Percentiles rank a stretch among this genome's conserved stretches.
Conservation (phyloP, 2,888 invertebrate genomes). For the Oegoconia quadripuncta region DNA sequence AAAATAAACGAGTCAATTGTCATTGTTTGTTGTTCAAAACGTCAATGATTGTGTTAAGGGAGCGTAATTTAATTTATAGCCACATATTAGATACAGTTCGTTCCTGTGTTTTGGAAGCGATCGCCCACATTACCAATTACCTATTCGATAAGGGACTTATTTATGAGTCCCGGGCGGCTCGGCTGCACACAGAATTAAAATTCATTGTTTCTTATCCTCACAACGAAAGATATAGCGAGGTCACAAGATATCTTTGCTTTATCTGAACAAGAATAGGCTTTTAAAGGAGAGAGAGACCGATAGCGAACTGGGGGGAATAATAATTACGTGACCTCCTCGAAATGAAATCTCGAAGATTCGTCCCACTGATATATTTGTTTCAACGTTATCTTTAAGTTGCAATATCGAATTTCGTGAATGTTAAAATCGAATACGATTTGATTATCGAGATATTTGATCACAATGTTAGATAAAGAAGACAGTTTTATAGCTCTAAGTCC, state of each 20-base stretch:
- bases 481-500: conserved; percentile 46
- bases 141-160: conserved; percentile 72
- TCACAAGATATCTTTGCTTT: conserved; percentile 68
- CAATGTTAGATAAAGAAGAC: conserved; percentile 38
- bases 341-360: conserved; percentile 40
- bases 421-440: conserved; percentile 33
- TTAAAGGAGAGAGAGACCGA: conserved; percentile 57
- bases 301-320: conserved; percentile 38
- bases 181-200: conserved; percentile 65
- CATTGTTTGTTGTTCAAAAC: conserved; percentile 20
- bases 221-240: conserved; percentile 62
- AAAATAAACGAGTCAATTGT: not conserved
- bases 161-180: conserved; percentile 49
- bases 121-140: conserved; percentile 74
- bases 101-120: conserved; percentile 49
- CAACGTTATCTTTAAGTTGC: conserved; percentile 35
- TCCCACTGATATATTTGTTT: conserved; percentile 44
- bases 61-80: conserved; percentile 58
- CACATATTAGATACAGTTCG: conserved; percentile 24
- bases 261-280: conserved; percentile 77
- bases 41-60: conserved; percentile 36
- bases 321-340: conserved; percentile 63
- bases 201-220: conserved; percentile 77
- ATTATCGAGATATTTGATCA: conserved; percentile 47
- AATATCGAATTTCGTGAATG: conserved; percentile 50